These are phyloP conservation scores for Lipotes vexillifer DNA, from an alignment of 2,113 vertebrate species.

Conservation along the genomic window DNA sequence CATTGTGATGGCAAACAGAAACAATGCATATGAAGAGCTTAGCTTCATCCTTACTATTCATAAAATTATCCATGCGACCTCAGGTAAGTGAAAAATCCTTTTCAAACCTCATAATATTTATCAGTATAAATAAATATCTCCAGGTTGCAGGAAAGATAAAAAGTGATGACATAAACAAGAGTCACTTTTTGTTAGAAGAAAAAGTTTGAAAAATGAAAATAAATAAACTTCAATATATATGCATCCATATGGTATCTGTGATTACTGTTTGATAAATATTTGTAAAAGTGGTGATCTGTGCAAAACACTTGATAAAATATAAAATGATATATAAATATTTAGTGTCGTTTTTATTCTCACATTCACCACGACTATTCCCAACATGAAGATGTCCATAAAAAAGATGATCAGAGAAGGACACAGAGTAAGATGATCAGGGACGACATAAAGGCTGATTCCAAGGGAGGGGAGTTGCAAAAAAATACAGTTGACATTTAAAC, in stretches of 20 bases:
- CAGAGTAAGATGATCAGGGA: background rate
- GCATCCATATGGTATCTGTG: background rate
- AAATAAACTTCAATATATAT: background rate
- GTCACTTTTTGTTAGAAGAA: background rate
- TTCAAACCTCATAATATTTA: background rate
- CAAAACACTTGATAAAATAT: background rate
- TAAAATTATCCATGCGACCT: background rate
- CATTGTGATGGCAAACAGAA: background rate
- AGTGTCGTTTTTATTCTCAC: background rate
- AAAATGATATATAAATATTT: background rate
- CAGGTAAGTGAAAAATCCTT: background rate
- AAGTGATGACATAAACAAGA: background rate
- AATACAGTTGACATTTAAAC: background rate
- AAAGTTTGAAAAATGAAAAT: background rate
- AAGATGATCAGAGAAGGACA: background rate
- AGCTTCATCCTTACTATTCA: background rate
- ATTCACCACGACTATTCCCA: background rate
- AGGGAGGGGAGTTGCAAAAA: background rate
- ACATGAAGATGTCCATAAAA: background rate
- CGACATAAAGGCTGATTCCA: background rate
- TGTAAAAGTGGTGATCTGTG: background rate
- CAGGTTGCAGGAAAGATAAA: background rate
- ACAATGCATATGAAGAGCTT: background rate
- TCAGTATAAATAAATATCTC: background rate
- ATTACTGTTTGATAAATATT: background rate